Evolutionary conservation across 2,888 invertebrate genomes (phyloP).

Genomic region (Epinotia ramella): DNA sequence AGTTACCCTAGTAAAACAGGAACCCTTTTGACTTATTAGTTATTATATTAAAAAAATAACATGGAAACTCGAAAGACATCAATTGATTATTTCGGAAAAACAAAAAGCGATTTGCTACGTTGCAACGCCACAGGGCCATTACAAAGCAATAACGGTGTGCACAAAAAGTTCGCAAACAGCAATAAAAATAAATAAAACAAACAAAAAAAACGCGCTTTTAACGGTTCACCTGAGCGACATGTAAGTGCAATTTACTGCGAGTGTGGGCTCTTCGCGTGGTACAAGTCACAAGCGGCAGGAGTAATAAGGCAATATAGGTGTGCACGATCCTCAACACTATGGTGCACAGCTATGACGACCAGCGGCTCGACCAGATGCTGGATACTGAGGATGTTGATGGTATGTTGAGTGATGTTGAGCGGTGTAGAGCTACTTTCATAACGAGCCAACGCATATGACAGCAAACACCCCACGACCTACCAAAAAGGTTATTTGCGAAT

Average conservation of each 20-base stretch:
- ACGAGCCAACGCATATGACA: too few species aligned
- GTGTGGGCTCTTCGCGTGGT: slow-evolving; percentile 42
- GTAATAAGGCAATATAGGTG: slow-evolving; percentile 75
- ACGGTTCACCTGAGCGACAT: slow-evolving; percentile 68
- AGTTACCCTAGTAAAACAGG: slow-evolving; percentile 35
- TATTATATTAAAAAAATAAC: neutral
- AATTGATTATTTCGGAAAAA: slow-evolving; percentile 12
- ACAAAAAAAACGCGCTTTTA: slow-evolving; percentile 60
- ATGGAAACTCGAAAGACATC: slow-evolving; percentile 15
- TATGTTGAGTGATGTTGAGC: slow-evolving; percentile 60
- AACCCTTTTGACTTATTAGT: slow-evolving; percentile 16
- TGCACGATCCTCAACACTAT: slow-evolving; percentile 92
- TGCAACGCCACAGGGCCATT: too few species aligned
- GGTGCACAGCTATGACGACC: slow-evolving; percentile 92
- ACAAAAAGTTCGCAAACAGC: slow-evolving; percentile 53
- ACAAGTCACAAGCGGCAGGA: slow-evolving; percentile 42
- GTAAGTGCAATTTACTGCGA: slow-evolving; percentile 66
- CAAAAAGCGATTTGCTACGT: neutral
- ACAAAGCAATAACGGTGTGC: slow-evolving; percentile 58
- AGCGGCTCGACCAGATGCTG: slow-evolving; percentile 90
- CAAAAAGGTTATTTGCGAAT: too few species aligned
- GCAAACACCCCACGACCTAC: too few species aligned
- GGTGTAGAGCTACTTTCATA: too few species aligned
- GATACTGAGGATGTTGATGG: slow-evolving; percentile 93
- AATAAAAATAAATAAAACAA: slow-evolving; percentile 53